Evolutionary conservation across 2,888 invertebrate genomes (phyloP), one percentile per base, ranked within the genome.

Genomic region (Lepidochitona cinerea): DNA sequence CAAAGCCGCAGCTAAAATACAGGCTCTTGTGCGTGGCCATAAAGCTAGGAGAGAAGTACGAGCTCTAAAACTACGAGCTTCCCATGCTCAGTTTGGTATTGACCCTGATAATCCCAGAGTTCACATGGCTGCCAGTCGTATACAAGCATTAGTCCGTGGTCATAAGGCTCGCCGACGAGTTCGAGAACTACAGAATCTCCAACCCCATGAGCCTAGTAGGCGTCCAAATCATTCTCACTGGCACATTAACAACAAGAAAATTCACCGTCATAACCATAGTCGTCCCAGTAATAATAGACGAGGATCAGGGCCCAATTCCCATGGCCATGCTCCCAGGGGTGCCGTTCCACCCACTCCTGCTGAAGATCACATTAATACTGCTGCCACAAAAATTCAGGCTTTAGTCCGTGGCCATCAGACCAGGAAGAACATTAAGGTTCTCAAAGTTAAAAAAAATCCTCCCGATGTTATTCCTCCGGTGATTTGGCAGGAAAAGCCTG

Each of bases 1-100:
- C 6, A 72, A 77, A 69, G 86, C 86, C 7, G 86, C 85, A n/a
- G 72, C 78, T 65, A 83, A 78, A 68, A 86, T 86, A 54, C 86
- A 86, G 78, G 84, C 86, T 14, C 82, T 81, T 52, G 76, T 81
- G 72, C 70, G 86, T 23, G 86, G 86, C 37, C 73, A 68, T 73
- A 77, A 79, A 71, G 81, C 80, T 66, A 66, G 85, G 29, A 75
- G 79, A 53, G 70, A 70, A 32, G 81, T 84, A 23, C 64, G 75
- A n/a, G 70, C 71, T 9, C 69, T 81, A 33, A 77, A 73, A 79
- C 79, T 66, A 72, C 74, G 75, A 3, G 35, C 66, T 5, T 37
- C 49, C 32, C 32, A 37, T 49, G 68, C 18, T 9, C 68, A 68
- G 37, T 49, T 18, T 41, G 53, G 70, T 33, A 70, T 70, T 33